A percentile compares a stretch with the other conserved stretches of the same genome.
phyloP scores from a whole-genome alignment of 2,888 invertebrate species.

The Scaptomyza flava region DNA sequence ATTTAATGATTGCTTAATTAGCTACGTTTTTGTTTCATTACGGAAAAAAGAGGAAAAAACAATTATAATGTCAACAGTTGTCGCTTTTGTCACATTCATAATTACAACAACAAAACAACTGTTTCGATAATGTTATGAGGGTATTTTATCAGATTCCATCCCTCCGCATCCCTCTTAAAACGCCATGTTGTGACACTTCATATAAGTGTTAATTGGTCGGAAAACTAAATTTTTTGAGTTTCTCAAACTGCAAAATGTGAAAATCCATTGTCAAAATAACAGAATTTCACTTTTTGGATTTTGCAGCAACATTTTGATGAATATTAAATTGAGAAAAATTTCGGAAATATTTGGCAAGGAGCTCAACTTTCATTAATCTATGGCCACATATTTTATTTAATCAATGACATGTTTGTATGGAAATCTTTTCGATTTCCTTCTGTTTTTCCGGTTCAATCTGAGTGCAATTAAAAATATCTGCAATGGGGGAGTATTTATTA shows the following conservation, averaged over 20 bases:
- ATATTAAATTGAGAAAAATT: background rate
- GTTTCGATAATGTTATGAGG: slow-evolving; percentile 28
- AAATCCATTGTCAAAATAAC: background rate
- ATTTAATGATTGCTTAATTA: slow-evolving; percentile 66
- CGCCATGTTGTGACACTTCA: slow-evolving; percentile 43
- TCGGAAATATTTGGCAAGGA: background rate
- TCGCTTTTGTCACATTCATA: slow-evolving; percentile 44
- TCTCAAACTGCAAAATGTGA: background rate
- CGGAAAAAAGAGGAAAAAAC: slow-evolving; percentile 31
- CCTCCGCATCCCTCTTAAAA: background rate
- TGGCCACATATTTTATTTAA: background rate
- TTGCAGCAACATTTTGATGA: background rate
- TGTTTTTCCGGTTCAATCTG: background rate
- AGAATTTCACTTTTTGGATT: background rate
- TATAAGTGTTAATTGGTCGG: slow-evolving; percentile 65
- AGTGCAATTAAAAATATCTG: background rate
- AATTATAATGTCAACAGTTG: slow-evolving; percentile 74
- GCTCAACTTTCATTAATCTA: background rate
- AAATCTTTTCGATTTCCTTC: background rate
- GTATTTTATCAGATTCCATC: slow-evolving; percentile 28
- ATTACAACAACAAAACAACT: slow-evolving; percentile 51
- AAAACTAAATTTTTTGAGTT: slow-evolving; percentile 21
- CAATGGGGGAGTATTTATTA: background rate
- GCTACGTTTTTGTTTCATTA: slow-evolving; percentile 53
- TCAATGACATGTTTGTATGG: background rate